Base-by-base conservation (phyloP, 2,797 vertebrate genomes). In the Lithobates pipiens region DNA sequence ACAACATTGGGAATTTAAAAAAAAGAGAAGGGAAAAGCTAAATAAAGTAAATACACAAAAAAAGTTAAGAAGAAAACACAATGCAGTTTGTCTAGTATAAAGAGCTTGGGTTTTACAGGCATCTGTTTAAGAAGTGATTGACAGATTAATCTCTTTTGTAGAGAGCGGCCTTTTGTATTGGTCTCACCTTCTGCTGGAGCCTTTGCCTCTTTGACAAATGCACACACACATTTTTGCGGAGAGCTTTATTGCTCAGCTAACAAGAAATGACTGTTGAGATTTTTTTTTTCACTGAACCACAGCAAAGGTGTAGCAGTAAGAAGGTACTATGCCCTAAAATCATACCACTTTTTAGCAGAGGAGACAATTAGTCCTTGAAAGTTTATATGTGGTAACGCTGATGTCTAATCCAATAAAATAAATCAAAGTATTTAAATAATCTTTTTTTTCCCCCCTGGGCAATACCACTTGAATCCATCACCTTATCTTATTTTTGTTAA, bases 391-490 rank as follows among this genome's bases (percentile, higher is more conserved):
- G 68, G 69, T 39, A 78, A 79, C 57, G 25, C 68, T 73, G 83
- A 74, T 85, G 76, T 73, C 76, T 85, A 80, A 85, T 80, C 76
- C 77, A 79, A 72, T 85, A 68, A 77, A 65, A 85, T 46, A 80
- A 70, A 79, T 80, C 83, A 79, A 44, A 85, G 50, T 79, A 68
- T 74, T 63, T 23, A 73, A 78, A 84, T 84, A 71, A 77, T 84
- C 74, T 84, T 46, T 85, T 85, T 36, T 69, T 85, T 79, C 32
- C 69, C 70, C 76, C 63, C 23, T 18, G 29, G 61, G 39, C 77
- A 74, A n/a, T 44, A 54, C 57, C 13, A 8, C 42, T 67, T 80
- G 44, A 65, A 74, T 72, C 34, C 76, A 79, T 46, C 36, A 46
- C 61, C 57, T 85, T 85, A 73, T 74, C 70, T 34, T 74, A 6